A percentile compares a stretch with the other conserved stretches of the same genome.
Evolutionary conservation across 2,113 vertebrate genomes (phyloP).

Genomic region (Donacobius atricapilla): DNA sequence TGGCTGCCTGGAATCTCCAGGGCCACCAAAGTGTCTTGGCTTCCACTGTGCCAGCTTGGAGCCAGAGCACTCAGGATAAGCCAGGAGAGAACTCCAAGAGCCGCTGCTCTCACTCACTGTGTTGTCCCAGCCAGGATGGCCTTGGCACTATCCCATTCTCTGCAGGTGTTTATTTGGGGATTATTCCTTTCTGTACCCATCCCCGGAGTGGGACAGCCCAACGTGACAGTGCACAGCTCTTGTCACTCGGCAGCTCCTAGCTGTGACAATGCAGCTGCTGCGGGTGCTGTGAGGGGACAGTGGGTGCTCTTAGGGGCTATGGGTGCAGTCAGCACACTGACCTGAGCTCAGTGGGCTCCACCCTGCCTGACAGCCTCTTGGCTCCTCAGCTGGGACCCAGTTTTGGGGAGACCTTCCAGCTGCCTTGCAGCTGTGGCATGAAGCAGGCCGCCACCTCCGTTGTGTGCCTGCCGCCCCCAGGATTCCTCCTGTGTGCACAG

Average conservation of each 20-base stretch:
- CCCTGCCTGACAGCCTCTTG: not conserved
- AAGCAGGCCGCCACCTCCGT: not conserved
- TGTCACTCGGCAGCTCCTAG: not conserved
- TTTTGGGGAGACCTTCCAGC: not conserved
- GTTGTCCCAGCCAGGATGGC: not conserved
- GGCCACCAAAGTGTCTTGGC: not conserved
- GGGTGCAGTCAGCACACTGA: not conserved
- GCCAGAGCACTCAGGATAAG: fast-evolving
- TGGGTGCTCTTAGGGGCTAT: not conserved
- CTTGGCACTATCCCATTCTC: not conserved
- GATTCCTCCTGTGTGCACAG: not conserved
- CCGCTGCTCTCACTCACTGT: not conserved
- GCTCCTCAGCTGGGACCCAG: not conserved
- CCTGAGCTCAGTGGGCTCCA: not conserved
- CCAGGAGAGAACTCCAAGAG: not conserved
- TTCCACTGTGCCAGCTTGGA: not conserved
- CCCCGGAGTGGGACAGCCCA: not conserved
- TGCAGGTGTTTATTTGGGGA: not conserved
- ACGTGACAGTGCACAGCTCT: fast-evolving
- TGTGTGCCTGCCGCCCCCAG: not conserved
- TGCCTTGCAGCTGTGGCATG: not conserved
- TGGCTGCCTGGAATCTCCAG: not conserved
- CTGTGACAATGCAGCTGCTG: not conserved
- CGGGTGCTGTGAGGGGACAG: not conserved
- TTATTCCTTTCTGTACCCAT: fast-evolving